Conservation (phyloP, 2,797 vertebrate species). For the Potorous gilbertii region DNA sequence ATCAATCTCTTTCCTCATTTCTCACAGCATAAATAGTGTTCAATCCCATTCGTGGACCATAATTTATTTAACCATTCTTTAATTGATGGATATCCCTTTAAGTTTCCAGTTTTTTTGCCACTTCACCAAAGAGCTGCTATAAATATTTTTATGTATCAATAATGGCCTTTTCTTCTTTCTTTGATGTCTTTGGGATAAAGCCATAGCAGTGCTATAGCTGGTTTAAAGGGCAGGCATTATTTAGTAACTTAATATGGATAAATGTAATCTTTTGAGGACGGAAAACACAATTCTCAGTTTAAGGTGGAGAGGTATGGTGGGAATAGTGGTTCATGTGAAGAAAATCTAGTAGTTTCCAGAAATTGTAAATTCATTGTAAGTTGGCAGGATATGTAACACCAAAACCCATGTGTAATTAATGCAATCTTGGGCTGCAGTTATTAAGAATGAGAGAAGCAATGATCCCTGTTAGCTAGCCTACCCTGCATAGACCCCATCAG, state of each 20-base stretch:
- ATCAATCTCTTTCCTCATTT: neutral
- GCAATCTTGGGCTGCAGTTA: neutral
- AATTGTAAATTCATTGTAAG: neutral
- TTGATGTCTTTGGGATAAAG: neutral
- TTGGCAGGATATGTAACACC: neutral
- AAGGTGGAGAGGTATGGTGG: neutral
- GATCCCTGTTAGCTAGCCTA: neutral
- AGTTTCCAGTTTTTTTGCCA: neutral
- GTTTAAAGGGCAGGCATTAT: neutral
- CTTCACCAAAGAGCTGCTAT: neutral
- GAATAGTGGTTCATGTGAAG: neutral
- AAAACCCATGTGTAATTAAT: neutral
- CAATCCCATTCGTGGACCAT: neutral
- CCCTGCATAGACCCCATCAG: neutral
- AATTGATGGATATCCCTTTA: neutral
- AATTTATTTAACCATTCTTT: neutral
- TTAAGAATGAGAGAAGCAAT: neutral
- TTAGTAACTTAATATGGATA: neutral
- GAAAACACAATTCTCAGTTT: neutral
- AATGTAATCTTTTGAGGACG: neutral
- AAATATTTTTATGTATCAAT: neutral
- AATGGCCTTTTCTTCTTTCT: neutral
- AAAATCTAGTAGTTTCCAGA: neutral
- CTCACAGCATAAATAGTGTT: neutral
- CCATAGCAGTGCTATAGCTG: neutral